Percentiles rank a stretch among this genome's conserved stretches.
Evolutionary conservation across 2,113 vertebrate genomes (phyloP).

Genomic region (Charadrius vociferus): DNA sequence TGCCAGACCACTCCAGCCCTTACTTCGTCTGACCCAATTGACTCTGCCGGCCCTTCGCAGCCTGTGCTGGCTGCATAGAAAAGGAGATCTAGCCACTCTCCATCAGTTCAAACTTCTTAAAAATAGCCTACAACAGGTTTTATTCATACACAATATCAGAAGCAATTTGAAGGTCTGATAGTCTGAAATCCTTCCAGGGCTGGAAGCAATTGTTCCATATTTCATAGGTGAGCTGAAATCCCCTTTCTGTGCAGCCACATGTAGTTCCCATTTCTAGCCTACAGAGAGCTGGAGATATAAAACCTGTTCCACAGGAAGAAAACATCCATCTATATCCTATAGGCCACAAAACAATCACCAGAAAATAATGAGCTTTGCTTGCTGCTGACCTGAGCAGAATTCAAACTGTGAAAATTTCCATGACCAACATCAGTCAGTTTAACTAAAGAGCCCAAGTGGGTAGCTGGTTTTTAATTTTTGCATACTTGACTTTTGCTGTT

Average conservation of each 20-base stretch:
- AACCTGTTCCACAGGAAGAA: not conserved
- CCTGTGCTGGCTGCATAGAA: not conserved
- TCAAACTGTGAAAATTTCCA: slow-evolving; percentile 26
- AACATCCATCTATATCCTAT: slow-evolving; percentile 26
- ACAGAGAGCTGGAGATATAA: not conserved
- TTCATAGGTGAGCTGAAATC: slow-evolving; percentile 17
- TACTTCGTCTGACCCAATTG: not conserved
- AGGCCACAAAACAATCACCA: slow-evolving; percentile 40
- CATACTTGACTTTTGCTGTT: slow-evolving; percentile 42
- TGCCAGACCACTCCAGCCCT: not conserved
- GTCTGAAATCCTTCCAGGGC: slow-evolving; percentile 5
- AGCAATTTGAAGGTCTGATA: slow-evolving; percentile 34
- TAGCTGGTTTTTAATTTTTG: slow-evolving; percentile 39
- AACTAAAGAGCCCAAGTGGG: not conserved
- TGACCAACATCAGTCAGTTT: slow-evolving; percentile 17
- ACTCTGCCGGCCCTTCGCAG: not conserved
- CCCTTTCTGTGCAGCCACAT: not conserved
- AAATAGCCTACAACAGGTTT: not conserved
- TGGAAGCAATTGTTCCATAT: slow-evolving; percentile 13
- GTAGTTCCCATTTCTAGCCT: not conserved
- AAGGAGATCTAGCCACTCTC: not conserved
- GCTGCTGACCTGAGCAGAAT: slow-evolving; percentile 63
- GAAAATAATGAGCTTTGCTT: slow-evolving; percentile 55
- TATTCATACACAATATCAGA: slow-evolving; percentile 5
- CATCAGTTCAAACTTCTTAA: not conserved